These are phyloP conservation scores for Semnornis frantzii DNA, from an alignment of 2,113 vertebrate species.

Conservation along the genomic window DNA sequence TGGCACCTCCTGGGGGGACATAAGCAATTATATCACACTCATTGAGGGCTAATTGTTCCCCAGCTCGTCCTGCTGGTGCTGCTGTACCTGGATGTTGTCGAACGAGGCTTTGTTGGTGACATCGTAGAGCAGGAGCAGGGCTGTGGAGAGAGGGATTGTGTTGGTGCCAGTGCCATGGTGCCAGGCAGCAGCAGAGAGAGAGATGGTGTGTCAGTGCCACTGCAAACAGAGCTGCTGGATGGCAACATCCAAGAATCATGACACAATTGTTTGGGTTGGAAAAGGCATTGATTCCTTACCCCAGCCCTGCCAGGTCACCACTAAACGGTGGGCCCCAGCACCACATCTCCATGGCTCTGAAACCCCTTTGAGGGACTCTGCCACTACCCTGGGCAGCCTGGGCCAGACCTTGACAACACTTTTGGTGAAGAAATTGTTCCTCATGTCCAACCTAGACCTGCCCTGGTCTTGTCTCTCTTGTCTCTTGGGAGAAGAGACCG, in stretches of 20 bases:
- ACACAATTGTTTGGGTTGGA: not conserved
- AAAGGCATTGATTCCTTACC: not conserved
- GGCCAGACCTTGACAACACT: no score
- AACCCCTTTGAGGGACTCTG: no score
- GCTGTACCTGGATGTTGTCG: constrained; percentile 90
- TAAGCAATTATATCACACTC: not conserved
- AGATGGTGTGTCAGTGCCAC: not conserved
- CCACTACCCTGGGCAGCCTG: no score
- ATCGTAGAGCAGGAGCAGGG: constrained; percentile 91
- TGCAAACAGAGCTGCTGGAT: no score
- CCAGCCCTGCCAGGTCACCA: no score
- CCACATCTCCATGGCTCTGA: no score
- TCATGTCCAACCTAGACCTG: no score
- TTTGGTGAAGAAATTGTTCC: no score
- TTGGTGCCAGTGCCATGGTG: not conserved
- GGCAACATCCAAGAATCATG: no score
- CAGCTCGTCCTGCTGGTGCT: accelerated
- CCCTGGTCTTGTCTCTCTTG: no score
- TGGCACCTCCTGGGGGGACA: not conserved
- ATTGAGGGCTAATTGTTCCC: not conserved
- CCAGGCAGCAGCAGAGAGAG: accelerated
- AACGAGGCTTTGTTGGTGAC: constrained; percentile 93
- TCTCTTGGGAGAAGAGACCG: no score
- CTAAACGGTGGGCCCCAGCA: no score
- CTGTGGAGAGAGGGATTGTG: constrained; percentile 55